These are phyloP conservation scores for Lepidocolaptes lacrymiger DNA, from an alignment of 2,797 vertebrate species.

Conservation along the genomic window DNA sequence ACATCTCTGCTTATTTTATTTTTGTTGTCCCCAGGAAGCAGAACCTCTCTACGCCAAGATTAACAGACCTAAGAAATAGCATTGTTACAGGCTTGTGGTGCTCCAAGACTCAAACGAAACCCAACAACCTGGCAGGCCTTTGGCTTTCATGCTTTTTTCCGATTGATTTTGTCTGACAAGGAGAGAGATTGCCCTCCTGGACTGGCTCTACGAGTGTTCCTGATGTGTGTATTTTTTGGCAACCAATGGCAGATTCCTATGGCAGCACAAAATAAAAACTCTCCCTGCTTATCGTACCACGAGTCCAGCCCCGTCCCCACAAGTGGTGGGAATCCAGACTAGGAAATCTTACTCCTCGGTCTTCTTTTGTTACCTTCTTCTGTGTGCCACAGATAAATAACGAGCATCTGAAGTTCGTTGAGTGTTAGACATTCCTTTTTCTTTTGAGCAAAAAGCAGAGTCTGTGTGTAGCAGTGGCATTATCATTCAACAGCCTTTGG, in stretches of 20 bases:
- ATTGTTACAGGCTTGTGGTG: conserved; percentile 68
- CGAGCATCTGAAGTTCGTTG: not conserved
- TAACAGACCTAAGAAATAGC: conserved; percentile 95
- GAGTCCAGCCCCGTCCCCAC: conserved; percentile 18
- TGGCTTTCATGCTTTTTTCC: conserved; percentile 70
- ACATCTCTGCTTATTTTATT: conserved; percentile 40
- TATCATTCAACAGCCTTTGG: conserved; percentile 42
- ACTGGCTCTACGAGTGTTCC: conserved; percentile 69
- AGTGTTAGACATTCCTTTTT: conserved; percentile 33
- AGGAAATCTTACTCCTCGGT: conserved; percentile 40
- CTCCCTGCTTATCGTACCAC: conserved; percentile 23
- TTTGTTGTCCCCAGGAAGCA: conserved; percentile 83
- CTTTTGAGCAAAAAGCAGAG: conserved; percentile 47
- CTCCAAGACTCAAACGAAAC: conserved; percentile 74
- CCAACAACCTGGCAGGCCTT: conserved; percentile 67
- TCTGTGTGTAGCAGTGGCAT: conserved; percentile 61
- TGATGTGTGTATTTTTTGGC: conserved; percentile 52
- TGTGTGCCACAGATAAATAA: conserved; percentile 47
- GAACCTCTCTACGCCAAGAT: conserved; percentile 97
- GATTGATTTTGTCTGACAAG: conserved; percentile 69
- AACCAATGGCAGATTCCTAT: conserved; percentile 68
- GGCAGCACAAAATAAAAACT: conserved; percentile 72
- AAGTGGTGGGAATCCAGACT: conserved; percentile 25
- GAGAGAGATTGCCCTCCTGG: conserved; percentile 68
- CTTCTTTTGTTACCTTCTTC: conserved; percentile 50